A percentile compares a stretch with the other conserved stretches of the same genome.
These are phyloP conservation scores for Mesorhabditis belari DNA, from an alignment of 2,888 invertebrate genomes.

Conservation along the genomic window DNA sequence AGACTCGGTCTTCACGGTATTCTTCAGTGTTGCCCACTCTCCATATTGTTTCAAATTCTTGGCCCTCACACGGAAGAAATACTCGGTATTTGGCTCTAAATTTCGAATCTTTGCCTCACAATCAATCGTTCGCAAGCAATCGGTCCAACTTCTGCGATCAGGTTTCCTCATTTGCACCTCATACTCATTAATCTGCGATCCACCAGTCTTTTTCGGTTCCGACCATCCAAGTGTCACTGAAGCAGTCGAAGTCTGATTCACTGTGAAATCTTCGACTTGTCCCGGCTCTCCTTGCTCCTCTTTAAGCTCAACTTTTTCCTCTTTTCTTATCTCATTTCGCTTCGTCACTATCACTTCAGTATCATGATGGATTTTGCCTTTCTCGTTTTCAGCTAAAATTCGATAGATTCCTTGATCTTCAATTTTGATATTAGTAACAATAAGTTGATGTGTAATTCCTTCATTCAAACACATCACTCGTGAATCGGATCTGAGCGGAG, in stretches of 20 bases:
- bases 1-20: conserved; percentile 16
- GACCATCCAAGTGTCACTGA: neutral
- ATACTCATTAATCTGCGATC: conserved; percentile 6
- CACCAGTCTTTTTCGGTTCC: conserved; percentile 1
- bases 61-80: conserved; percentile 32
- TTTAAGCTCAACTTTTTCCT: conserved; percentile 11
- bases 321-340: conserved; percentile 14
- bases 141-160: conserved; percentile 26
- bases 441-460: conserved; percentile 20
- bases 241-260: neutral
- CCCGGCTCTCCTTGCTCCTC: conserved; percentile 17
- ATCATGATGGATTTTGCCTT: conserved; percentile 28
- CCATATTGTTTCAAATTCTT: conserved; percentile 11
- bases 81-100: conserved; percentile 34
- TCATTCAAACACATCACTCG: conserved; percentile 16
- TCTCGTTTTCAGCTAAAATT: conserved; percentile 27
- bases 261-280: conserved; percentile 1
- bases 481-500: conserved; percentile 16
- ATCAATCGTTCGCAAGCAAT: conserved; percentile 12
- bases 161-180: conserved; percentile 32
- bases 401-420: conserved; percentile 32
- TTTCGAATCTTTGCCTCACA: conserved; percentile 17
- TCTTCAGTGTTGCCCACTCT: conserved; percentile 14
- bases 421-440: conserved; percentile 13
- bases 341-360: conserved; percentile 22